Conservation (phyloP, 2,888 invertebrate genomes). For the Trachelus troglodyta region DNA sequence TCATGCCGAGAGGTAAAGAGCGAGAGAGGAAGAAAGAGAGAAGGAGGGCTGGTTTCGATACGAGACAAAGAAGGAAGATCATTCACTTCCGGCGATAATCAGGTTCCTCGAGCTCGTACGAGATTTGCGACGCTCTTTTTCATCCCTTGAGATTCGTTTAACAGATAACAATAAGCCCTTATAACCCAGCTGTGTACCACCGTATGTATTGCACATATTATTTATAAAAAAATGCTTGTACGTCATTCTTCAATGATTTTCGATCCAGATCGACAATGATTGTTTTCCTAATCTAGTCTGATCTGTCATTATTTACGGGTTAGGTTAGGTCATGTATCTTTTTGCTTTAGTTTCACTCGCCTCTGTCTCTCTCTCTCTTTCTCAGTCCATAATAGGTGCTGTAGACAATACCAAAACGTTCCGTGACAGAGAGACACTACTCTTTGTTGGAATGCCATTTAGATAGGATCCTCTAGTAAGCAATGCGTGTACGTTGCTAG, state of each 20-base stretch:
- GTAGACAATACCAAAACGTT: not conserved
- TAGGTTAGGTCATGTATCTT: not conserved
- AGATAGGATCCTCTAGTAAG: conserved; percentile 18
- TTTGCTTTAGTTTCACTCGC: conserved; percentile 7
- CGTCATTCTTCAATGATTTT: not conserved
- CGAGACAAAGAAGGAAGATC: not conserved
- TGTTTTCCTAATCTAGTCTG: not conserved
- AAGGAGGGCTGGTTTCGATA: not conserved
- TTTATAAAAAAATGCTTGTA: not conserved
- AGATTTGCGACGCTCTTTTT: not conserved
- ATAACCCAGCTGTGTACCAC: not conserved
- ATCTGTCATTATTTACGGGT: conserved; percentile 10
- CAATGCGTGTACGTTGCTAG: conserved; percentile 5
- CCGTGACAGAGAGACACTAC: conserved; percentile 17
- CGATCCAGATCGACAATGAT: not conserved
- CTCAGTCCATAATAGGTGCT: not conserved
- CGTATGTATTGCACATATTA: not conserved
- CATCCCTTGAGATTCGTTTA: not conserved
- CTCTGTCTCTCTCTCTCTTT: not conserved
- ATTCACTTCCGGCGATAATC: not conserved
- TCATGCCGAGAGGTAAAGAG: not conserved
- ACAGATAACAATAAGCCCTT: not conserved
- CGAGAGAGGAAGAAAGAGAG: not conserved
- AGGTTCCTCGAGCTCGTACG: not conserved
- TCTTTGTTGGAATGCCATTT: conserved; percentile 21